Evolutionary conservation across 2,888 invertebrate species (phyloP).

Genomic region (Syritta pipiens): DNA sequence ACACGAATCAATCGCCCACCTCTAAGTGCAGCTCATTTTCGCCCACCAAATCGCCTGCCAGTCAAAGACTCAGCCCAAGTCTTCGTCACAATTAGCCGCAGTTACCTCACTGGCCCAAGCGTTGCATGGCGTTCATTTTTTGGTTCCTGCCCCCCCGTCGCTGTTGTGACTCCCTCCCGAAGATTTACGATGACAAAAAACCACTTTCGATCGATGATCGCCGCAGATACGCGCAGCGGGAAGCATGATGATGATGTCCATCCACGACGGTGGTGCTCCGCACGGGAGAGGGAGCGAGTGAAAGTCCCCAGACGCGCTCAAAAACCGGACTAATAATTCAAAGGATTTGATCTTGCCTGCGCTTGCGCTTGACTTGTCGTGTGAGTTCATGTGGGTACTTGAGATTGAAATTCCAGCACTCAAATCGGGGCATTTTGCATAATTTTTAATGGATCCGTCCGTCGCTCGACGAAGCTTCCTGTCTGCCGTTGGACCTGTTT

Average conservation of each 20-base stretch:
- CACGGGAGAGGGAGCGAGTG: slow-evolving; percentile 37
- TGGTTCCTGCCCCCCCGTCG: slow-evolving; percentile 21
- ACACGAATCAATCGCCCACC: too few relatives aligned
- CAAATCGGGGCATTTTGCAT: slow-evolving; percentile 25
- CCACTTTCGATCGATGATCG: slow-evolving; percentile 60
- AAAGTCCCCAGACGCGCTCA: slow-evolving; percentile 51
- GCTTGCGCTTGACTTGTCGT: slow-evolving; percentile 3
- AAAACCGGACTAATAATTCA: slow-evolving; percentile 52
- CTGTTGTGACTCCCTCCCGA: slow-evolving; percentile 24
- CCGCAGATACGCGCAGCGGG: slow-evolving; percentile 19
- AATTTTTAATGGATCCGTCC: slow-evolving; percentile 52
- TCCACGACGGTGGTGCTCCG: slow-evolving; percentile 7
- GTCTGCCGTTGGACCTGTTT: too few relatives aligned
- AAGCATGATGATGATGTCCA: slow-evolving; percentile 44
- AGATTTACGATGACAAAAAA: slow-evolving; percentile 64
- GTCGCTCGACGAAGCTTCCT: too few relatives aligned
- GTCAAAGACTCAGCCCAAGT: too few relatives aligned
- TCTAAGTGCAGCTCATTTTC: too few relatives aligned
- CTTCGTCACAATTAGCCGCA: too few relatives aligned
- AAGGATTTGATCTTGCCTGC: slow-evolving; percentile 32
- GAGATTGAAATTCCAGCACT: slow-evolving; percentile 25
- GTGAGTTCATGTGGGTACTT: slow-evolving; percentile 14
- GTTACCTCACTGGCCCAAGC: too few relatives aligned
- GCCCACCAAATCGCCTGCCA: too few relatives aligned
- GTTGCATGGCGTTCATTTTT: too few relatives aligned